These are phyloP conservation scores for Desmophyllum pertusum DNA, from an alignment of 92 coral and sea anemone genomes.

Conservation along the genomic window DNA sequence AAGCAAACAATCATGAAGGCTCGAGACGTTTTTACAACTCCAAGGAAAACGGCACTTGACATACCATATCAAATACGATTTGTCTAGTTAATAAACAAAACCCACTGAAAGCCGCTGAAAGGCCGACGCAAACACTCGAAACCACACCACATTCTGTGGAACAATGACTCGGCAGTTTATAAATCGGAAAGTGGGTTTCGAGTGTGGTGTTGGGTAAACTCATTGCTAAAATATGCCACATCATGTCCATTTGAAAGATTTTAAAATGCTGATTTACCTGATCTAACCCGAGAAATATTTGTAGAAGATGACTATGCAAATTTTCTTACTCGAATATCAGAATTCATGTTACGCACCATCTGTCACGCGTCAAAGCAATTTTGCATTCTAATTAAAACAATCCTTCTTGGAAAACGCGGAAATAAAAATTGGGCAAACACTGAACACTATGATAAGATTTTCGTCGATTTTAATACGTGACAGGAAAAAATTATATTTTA, in stretches of 20 bases:
- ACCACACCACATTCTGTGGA: too few species aligned
- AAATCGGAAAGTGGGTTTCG: neutral
- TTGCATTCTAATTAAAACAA: neutral
- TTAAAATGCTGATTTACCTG: neutral
- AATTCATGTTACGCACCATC: neutral
- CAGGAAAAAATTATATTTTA: neutral
- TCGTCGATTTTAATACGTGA: neutral
- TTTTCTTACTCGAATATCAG: neutral
- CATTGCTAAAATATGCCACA: neutral
- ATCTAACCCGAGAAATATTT: neutral
- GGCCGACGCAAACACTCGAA: too few species aligned
- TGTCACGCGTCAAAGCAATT: neutral
- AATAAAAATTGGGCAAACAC: neutral
- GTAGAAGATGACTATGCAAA: neutral
- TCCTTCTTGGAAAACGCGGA: neutral
- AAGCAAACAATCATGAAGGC: neutral
- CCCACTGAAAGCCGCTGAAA: neutral
- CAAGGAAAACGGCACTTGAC: neutral
- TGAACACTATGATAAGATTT: neutral
- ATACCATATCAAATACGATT: neutral
- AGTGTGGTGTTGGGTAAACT: neutral
- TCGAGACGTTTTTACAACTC: neutral
- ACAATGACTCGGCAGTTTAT: too few species aligned
- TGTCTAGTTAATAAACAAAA: neutral
- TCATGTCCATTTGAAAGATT: neutral